Evolutionary conservation across 2,797 vertebrate species (phyloP).

Genomic region (Halcyon badia): DNA sequence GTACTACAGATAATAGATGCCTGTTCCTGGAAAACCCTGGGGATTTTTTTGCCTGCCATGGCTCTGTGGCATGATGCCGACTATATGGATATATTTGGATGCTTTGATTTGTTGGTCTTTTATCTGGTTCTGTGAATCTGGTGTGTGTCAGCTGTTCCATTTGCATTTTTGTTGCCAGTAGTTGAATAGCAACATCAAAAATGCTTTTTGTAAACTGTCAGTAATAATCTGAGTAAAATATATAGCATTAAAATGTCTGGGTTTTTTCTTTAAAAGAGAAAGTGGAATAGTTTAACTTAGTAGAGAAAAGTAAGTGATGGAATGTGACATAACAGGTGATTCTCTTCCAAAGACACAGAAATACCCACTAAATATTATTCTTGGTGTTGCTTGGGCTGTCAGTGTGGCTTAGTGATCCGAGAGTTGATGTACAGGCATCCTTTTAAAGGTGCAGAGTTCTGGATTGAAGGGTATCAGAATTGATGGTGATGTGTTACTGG

Average conservation of each 20-base stretch:
- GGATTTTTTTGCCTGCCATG: neutral
- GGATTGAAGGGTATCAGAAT: neutral
- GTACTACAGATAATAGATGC: neutral
- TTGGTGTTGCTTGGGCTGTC: neutral
- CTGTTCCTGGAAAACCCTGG: neutral
- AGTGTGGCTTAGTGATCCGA: neutral
- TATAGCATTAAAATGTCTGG: neutral
- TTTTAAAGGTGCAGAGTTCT: neutral
- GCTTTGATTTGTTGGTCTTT: neutral
- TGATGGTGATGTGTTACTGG: neutral
- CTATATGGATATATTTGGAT: neutral
- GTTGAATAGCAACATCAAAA: neutral
- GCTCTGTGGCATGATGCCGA: neutral
- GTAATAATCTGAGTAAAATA: neutral
- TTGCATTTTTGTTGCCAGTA: neutral
- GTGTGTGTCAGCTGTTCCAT: neutral
- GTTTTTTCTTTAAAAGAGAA: neutral
- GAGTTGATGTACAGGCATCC: neutral
- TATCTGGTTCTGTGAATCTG: neutral
- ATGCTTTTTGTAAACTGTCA: neutral
- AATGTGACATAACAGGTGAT: neutral
- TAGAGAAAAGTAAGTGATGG: neutral
- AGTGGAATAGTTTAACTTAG: neutral
- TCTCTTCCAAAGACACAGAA: neutral
- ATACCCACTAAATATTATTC: neutral